Conservation (phyloP, 2,888 invertebrate species). For the Rhagium mordax region DNA sequence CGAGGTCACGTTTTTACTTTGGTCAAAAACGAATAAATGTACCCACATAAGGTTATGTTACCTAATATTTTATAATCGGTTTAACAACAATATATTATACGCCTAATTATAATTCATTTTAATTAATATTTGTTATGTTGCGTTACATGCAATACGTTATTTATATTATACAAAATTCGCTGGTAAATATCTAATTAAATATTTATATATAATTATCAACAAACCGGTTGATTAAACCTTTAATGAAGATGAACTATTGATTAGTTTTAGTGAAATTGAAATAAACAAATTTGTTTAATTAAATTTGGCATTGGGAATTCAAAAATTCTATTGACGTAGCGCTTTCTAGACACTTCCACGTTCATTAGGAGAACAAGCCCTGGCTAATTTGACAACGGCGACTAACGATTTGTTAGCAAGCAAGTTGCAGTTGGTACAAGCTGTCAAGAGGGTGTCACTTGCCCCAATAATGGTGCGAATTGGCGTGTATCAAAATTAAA, state of each 20-base stretch:
- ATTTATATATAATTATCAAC: not conserved
- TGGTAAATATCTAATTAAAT: not conserved
- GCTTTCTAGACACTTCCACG: too few relatives aligned
- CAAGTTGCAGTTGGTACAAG: not conserved
- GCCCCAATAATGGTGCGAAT: too few relatives aligned
- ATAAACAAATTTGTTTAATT: not conserved
- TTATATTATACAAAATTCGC: not conserved
- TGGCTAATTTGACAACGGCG: too few relatives aligned
- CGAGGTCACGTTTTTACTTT: not conserved
- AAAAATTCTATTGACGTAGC: too few relatives aligned
- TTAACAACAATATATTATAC: not conserved
- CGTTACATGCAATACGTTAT: not conserved
- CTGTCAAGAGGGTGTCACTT: too few relatives aligned
- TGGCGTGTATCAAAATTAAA: too few relatives aligned
- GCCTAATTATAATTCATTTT: not conserved
- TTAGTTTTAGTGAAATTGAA: not conserved
- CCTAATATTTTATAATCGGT: not conserved
- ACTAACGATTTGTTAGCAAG: too few relatives aligned
- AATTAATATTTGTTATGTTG: not conserved
- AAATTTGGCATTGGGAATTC: not conserved
- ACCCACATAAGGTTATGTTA: not conserved
- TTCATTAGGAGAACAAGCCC: too few relatives aligned
- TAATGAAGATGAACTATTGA: not conserved
- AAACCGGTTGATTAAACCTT: not conserved
- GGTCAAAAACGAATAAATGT: not conserved